Percentiles rank a stretch among this genome's conserved stretches.
phyloP scores from a whole-genome alignment of 2,113 vertebrate species.

The Antigone vipio region DNA sequence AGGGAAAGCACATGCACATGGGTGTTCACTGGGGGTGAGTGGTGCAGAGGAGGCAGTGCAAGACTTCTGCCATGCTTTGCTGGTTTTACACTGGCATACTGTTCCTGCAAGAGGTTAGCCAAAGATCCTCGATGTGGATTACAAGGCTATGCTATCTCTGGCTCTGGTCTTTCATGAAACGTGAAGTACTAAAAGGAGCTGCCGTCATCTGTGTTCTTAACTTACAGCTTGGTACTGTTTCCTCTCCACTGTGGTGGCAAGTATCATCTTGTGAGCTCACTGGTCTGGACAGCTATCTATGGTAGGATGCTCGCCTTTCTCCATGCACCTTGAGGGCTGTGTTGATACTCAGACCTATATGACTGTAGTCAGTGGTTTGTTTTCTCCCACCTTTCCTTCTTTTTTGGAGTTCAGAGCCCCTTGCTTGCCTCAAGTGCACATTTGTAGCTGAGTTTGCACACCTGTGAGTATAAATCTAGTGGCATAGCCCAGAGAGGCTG shows the following conservation, averaged over 20 bases:
- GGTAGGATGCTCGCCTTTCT: not conserved
- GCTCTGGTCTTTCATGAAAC: not conserved
- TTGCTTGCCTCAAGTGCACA: not conserved
- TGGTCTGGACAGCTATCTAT: not conserved
- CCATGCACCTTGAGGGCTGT: accelerated
- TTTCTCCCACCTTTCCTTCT: not conserved
- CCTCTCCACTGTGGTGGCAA: not conserved
- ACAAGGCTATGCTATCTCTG: not conserved
- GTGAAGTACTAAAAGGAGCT: not conserved
- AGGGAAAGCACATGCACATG: accelerated
- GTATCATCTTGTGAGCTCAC: not conserved
- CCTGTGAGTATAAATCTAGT: not conserved
- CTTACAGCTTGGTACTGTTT: not conserved
- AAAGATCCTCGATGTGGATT: not conserved
- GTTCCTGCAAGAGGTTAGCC: not conserved
- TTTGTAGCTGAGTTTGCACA: not conserved
- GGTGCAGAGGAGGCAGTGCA: not conserved
- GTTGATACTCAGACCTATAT: not conserved
- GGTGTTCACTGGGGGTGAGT: not conserved
- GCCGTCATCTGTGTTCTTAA: not conserved
- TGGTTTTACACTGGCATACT: not conserved
- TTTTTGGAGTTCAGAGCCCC: not conserved
- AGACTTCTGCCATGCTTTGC: not conserved
- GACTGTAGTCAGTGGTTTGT: not conserved
- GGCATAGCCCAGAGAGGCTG: not conserved